A percentile compares a stretch with the other conserved stretches of the same genome.
phyloP scores from a whole-genome alignment of 2,797 vertebrate species.

The Sebastes trivittatus region DNA sequence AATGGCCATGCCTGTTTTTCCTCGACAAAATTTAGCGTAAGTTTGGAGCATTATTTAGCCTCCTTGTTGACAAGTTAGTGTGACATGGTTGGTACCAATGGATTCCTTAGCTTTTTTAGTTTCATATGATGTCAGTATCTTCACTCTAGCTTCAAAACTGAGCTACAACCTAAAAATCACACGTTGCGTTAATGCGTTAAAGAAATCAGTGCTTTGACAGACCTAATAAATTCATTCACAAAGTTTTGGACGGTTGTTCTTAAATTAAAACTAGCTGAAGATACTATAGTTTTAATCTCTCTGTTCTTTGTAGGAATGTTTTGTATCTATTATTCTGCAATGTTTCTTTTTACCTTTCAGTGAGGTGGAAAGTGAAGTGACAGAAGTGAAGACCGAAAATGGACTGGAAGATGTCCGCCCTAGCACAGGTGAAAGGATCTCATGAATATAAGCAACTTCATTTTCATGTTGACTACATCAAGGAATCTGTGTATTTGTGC shows the following conservation, averaged over 20 bases:
- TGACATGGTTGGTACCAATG: too few species aligned
- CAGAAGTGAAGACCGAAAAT: conserved; percentile 65
- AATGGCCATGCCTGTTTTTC: too few species aligned
- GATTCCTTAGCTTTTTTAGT: too few species aligned
- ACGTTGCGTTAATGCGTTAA: too few species aligned
- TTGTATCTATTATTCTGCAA: neutral
- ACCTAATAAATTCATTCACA: neutral
- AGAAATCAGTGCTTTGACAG: too few species aligned
- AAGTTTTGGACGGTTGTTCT: neutral
- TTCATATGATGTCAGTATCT: too few species aligned
- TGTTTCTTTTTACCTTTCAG: conserved; percentile 56
- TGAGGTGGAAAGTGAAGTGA: conserved; percentile 69
- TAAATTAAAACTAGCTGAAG: neutral
- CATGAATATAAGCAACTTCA: neutral
- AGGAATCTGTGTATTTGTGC: neutral
- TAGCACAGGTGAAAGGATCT: conserved; percentile 57
- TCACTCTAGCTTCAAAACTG: too few species aligned
- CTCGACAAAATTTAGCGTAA: too few species aligned
- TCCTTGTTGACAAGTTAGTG: too few species aligned
- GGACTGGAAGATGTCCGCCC: conserved; percentile 48
- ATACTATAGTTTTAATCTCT: neutral
- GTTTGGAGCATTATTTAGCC: too few species aligned
- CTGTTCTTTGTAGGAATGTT: neutral
- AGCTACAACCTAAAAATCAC: too few species aligned
- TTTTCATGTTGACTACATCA: neutral